phyloP scores from a whole-genome alignment of 1,140 invertebrate species.

The Delia radicum region DNA sequence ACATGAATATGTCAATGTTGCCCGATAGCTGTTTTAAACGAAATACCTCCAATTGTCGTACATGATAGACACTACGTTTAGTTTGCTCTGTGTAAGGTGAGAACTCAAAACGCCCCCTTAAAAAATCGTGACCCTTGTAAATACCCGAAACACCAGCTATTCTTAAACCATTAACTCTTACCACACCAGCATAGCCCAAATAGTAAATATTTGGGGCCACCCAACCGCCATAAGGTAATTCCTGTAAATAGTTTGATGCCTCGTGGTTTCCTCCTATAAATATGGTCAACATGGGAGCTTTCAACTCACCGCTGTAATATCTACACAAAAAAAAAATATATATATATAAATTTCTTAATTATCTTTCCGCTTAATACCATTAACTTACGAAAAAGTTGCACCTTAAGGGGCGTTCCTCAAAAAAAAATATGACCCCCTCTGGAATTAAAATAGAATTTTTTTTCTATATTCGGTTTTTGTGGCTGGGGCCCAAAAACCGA shows the following conservation, averaged over 20 bases:
- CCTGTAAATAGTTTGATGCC: constrained; percentile 94
- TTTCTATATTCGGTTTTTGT: no score
- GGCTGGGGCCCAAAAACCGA: no score
- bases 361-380: no score
- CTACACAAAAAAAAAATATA: constrained; percentile 59
- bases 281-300: constrained; percentile 88
- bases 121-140: constrained; percentile 85
- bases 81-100: constrained; percentile 80
- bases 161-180: constrained; percentile 82
- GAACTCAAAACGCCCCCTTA: constrained; percentile 84
- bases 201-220: constrained; percentile 98
- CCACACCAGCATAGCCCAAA: constrained; percentile 86
- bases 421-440: no score
- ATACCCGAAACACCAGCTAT: constrained; percentile 89
- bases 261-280: constrained; percentile 99
- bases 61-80: constrained; percentile 88
- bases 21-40: constrained; percentile 66
- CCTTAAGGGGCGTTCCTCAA: no score
- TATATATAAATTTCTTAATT: not conserved
- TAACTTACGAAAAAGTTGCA: no score
- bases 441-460: no score
- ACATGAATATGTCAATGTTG: constrained; percentile 85
- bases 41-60: constrained; percentile 87
- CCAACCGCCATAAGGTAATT: constrained; percentile 97
- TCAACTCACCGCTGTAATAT: constrained; percentile 93